Evolutionary conservation across 2,113 vertebrate species (phyloP).

Genomic region (Arizona elegans): DNA sequence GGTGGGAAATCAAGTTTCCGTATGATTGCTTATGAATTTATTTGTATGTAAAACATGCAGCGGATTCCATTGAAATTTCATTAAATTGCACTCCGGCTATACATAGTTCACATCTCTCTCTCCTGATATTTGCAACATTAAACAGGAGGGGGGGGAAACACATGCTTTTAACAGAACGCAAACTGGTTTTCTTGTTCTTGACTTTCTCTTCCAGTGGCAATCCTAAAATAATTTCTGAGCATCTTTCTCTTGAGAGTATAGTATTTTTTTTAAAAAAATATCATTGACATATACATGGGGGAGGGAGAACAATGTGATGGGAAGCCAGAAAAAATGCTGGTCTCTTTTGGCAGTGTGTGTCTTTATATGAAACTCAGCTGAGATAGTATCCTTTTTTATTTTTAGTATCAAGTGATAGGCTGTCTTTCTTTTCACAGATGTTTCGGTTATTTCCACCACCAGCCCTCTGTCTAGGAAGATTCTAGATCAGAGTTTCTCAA

Average conservation of each 20-base stretch:
- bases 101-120: conserved; percentile 53
- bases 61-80: conserved; percentile 56
- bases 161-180: neutral
- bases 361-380: conserved; percentile 10
- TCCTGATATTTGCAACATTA: conserved; percentile 6
- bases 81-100: conserved; percentile 52
- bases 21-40: conserved; percentile 45
- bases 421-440: neutral
- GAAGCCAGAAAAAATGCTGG: neutral
- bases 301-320: neutral
- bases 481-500: neutral
- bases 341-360: conserved; percentile 1
- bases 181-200: neutral
- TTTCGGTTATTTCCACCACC: neutral
- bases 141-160: neutral
- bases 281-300: conserved; percentile 22
- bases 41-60: conserved; percentile 52
- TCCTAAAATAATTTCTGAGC: neutral
- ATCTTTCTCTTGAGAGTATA: conserved; percentile 6
- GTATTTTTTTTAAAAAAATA: conserved; percentile 4
- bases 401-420: conserved; percentile 27
- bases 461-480: neutral
- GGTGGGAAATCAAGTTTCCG: conserved; percentile 47
- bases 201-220: neutral
- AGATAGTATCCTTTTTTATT: conserved; percentile 21